Evolutionary conservation across 2,888 invertebrate genomes (phyloP).

Genomic region (Meiosimyza platycephala): DNA sequence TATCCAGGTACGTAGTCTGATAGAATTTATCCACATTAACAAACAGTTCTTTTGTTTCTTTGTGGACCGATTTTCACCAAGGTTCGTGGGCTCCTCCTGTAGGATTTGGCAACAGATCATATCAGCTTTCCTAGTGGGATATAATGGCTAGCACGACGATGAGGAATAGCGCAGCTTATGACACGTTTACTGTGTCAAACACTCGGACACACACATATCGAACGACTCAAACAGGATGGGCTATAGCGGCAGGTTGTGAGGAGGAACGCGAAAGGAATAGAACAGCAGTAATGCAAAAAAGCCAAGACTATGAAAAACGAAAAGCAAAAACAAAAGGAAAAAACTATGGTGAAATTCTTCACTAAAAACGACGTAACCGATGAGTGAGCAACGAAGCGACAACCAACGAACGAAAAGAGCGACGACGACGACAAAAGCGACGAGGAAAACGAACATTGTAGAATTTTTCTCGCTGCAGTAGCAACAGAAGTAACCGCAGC

Average conservation of each 20-base stretch:
- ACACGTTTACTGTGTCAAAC: too few relatives aligned
- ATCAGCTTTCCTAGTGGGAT: background rate
- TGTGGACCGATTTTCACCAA: too few relatives aligned
- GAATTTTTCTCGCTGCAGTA: slow-evolving; percentile 17
- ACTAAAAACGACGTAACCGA: slow-evolving; percentile 9
- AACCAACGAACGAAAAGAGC: background rate
- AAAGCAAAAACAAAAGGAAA: slow-evolving; percentile 3
- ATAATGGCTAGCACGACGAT: background rate
- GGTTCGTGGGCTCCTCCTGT: background rate
- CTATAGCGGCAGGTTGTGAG: background rate
- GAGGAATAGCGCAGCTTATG: background rate
- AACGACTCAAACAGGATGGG: background rate
- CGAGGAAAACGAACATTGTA: slow-evolving; percentile 12
- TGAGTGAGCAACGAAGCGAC: slow-evolving; percentile 12
- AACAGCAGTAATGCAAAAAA: slow-evolving; percentile 1
- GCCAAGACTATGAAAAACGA: background rate
- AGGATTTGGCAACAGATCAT: background rate
- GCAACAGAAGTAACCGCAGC: background rate
- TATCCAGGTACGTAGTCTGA: too few relatives aligned
- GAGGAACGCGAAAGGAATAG: background rate
- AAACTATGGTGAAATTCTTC: slow-evolving; percentile 7
- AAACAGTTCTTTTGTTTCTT: too few relatives aligned
- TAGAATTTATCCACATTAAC: too few relatives aligned
- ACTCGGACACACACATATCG: background rate
- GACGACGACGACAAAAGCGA: background rate